A percentile compares a stretch with the other conserved stretches of the same genome.
Evolutionary conservation across 1,140 invertebrate species (phyloP).

Genomic region (Camponotus vicinus): DNA sequence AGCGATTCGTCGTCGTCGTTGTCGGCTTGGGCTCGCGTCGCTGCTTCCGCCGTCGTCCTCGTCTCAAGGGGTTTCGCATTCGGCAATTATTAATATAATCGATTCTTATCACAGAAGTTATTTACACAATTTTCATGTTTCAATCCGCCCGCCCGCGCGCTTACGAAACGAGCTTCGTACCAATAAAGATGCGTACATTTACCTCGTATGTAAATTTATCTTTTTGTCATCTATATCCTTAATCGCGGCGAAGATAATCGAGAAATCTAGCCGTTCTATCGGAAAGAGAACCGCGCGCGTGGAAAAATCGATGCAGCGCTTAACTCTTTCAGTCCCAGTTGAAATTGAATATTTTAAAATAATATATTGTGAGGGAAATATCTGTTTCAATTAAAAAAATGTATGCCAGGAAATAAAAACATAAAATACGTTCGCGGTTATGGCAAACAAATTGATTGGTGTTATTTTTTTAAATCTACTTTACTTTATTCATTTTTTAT

Average conservation of each 20-base stretch:
- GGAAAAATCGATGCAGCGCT: conserved; percentile 38
- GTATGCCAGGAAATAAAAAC: conserved; percentile 3
- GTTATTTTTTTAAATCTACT: not conserved
- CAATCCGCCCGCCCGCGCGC: conserved; percentile 24
- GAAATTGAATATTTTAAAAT: not conserved
- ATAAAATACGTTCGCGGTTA: not conserved
- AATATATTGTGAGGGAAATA: no score
- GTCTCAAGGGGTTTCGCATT: conserved; percentile 72
- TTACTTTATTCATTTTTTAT: not conserved
- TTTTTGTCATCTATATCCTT: conserved; percentile 27
- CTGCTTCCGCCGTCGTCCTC: conserved; percentile 27
- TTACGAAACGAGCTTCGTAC: conserved; percentile 58
- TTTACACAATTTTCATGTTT: conserved; percentile 70
- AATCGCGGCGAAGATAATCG: conserved; percentile 60
- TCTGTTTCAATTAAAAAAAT: not conserved
- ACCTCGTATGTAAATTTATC: not conserved
- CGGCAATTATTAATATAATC: conserved; percentile 73
- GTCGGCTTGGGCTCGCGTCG: conserved; percentile 30
- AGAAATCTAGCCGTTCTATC: conserved; percentile 73
- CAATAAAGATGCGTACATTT: conserved; percentile 41
- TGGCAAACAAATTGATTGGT: not conserved
- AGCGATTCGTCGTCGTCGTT: not conserved
- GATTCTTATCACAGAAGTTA: conserved; percentile 79
- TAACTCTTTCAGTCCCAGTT: conserved; percentile 26
- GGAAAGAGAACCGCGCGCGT: conserved; percentile 56